Evolutionary conservation across 1,140 invertebrate species (phyloP), one percentile per base, ranked within the genome.

Genomic region (Monomorium pharaonis): DNA sequence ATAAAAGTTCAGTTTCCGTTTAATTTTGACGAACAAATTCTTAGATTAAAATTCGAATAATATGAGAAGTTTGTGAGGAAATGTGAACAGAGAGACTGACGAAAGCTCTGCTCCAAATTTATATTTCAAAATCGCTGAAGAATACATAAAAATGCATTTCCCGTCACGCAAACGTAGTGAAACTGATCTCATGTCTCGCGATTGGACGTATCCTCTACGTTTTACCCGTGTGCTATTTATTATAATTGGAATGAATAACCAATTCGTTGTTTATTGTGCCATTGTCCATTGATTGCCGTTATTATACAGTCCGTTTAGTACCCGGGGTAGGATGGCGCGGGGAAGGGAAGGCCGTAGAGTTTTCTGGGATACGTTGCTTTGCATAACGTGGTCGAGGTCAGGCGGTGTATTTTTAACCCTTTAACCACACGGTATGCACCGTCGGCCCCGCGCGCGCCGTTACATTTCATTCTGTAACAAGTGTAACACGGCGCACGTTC

Each of bases 321-420:
- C n/a, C n/a, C 9, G 27, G 30, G 51, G 37, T 21, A 37, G 30
- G 21, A 83, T 33, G 44, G 12, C 75, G 60, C 12, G 16, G 42
- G 58, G 37, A 6, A 37, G 44, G n/a, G n/a, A n/a, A n/a, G n/a
- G n/a, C n/a, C n/a, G n/a, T 33, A 12, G 51, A 69, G 27, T 83
- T 83, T 72, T 83, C 78, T 72, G 44, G 67, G 78, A 83, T 83
- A 83, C 67, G 67, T 72, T 72, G 78, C 33, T 83, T 83, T 83
- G 78, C 78, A 83, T 83, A 83, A 83, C 67, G 78, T 83, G 67
- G 76, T 74, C 78, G 78, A 83, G 78, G 78, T 83, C 78, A 83
- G 51, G 18, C 65, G 51, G 37, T 72, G 27, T 83, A 83, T 83
- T 83, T 83, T 83, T 83, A 83, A 83, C 67, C 67, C 67, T 42